These are phyloP conservation scores for Ypsolopha scabrella DNA, from an alignment of 2,888 invertebrate species.

Conservation along the genomic window DNA sequence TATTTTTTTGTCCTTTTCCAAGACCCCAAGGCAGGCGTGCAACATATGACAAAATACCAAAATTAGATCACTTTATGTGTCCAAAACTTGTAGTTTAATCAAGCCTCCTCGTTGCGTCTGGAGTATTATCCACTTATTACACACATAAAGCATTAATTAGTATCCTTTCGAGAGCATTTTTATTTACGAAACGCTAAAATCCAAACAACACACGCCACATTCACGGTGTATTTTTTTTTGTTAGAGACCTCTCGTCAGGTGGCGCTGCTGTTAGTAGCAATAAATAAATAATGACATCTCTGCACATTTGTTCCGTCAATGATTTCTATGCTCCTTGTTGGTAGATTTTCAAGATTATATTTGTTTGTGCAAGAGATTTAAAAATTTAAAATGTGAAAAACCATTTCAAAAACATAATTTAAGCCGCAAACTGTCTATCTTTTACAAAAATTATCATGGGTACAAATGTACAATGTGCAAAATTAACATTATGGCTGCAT, in stretches of 20 bases:
- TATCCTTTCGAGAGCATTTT: slow-evolving; percentile 51
- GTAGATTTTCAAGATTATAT: no score
- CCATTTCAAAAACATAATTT: no score
- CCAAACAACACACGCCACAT: slow-evolving; percentile 73
- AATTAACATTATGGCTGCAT: no score
- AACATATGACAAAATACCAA: slow-evolving; percentile 62
- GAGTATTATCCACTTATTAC: slow-evolving; percentile 35
- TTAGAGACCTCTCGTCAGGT: slow-evolving; percentile 48
- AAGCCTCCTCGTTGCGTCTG: slow-evolving; percentile 24
- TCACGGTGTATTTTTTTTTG: slow-evolving; percentile 61
- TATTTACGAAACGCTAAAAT: slow-evolving; percentile 64
- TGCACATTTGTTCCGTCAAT: no score
- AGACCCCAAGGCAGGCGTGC: slow-evolving; percentile 67
- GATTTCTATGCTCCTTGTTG: no score
- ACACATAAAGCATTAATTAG: slow-evolving; percentile 36
- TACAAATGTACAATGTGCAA: no score
- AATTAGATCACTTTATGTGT: slow-evolving; percentile 34
- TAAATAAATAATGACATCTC: not conserved
- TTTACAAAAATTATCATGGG: no score
- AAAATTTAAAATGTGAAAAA: no score
- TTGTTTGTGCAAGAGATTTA: no score
- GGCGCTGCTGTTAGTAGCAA: slow-evolving; percentile 21
- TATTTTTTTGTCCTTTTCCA: slow-evolving; percentile 62
- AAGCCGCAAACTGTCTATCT: no score
- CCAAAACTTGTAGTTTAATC: slow-evolving; percentile 21